Conservation (phyloP, 2,888 invertebrate species). For the Meiosimyza platycephala region DNA sequence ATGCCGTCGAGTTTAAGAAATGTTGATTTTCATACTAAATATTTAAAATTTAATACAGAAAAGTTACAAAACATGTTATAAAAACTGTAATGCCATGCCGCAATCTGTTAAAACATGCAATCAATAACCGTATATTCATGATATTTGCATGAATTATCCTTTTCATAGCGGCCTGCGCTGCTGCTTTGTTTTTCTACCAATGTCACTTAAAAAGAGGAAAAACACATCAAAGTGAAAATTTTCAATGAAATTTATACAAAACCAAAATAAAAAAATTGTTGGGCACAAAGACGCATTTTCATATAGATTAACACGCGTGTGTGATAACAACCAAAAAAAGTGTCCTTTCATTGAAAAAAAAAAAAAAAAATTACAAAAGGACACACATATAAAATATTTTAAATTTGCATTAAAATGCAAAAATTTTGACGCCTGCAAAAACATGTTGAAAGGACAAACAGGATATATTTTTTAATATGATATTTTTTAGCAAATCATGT, state of each 20-base stretch:
- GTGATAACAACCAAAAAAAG: conserved; percentile 42
- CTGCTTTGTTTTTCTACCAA: conserved; percentile 10
- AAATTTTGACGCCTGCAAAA: conserved; percentile 25
- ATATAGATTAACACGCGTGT: conserved; percentile 45
- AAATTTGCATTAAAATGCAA: conserved; percentile 23
- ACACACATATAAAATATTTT: conserved; percentile 8
- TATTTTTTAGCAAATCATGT: conserved; percentile 57
- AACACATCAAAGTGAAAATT: conserved; percentile 32
- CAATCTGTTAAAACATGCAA: conserved; percentile 37
- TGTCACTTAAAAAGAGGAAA: conserved; percentile 3
- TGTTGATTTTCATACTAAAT: no score
- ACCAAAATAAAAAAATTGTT: not conserved
- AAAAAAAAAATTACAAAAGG: conserved; percentile 31
- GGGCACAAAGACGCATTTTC: conserved; percentile 1
- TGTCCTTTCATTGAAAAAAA: conserved; percentile 23
- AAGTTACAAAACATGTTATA: no score
- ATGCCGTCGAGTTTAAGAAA: no score
- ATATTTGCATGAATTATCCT: conserved; percentile 36
- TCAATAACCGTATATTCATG: conserved; percentile 27
- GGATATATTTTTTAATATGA: conserved; percentile 8
- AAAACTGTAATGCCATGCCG: conserved; percentile 6
- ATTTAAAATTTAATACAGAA: no score
- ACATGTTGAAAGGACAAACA: conserved; percentile 8
- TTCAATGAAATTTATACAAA: conserved; percentile 44
- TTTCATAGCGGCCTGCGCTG: not conserved